These are phyloP conservation scores for Protonemura montana DNA, from an alignment of 2,888 invertebrate species.

Conservation along the genomic window DNA sequence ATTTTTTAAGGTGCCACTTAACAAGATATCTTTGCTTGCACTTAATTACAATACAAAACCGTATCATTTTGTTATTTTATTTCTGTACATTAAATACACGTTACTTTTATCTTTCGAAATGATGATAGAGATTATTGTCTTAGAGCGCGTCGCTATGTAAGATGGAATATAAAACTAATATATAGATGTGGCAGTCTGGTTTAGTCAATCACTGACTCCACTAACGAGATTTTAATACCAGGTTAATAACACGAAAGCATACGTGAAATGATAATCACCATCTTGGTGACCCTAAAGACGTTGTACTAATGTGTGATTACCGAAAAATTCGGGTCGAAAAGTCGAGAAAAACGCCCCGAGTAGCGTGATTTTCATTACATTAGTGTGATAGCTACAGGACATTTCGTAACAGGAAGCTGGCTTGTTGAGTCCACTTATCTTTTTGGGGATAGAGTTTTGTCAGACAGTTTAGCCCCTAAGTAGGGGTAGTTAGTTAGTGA, in stretches of 20 bases:
- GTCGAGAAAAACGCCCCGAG: neutral
- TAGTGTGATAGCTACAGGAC: neutral
- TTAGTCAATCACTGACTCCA: neutral
- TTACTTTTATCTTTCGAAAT: neutral
- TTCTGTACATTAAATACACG: neutral
- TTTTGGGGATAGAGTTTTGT: neutral
- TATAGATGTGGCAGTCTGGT: neutral
- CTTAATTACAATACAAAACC: too few relatives aligned
- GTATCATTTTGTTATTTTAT: too few relatives aligned
- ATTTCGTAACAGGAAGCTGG: neutral
- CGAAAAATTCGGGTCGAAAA: neutral
- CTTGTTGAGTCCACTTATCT: neutral
- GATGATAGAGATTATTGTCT: neutral
- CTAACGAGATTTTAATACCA: neutral
- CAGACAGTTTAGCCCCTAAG: neutral
- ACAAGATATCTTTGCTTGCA: too few relatives aligned
- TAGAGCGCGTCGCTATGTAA: neutral
- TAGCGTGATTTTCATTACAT: neutral
- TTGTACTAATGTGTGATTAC: neutral
- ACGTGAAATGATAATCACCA: neutral
- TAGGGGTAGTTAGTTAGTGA: neutral
- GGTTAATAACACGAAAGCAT: neutral
- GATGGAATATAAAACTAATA: neutral
- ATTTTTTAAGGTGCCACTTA: too few relatives aligned
- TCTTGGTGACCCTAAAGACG: neutral